phyloP scores from a whole-genome alignment of 2,113 vertebrate genomes.

The Podarcis raffonei region DNA sequence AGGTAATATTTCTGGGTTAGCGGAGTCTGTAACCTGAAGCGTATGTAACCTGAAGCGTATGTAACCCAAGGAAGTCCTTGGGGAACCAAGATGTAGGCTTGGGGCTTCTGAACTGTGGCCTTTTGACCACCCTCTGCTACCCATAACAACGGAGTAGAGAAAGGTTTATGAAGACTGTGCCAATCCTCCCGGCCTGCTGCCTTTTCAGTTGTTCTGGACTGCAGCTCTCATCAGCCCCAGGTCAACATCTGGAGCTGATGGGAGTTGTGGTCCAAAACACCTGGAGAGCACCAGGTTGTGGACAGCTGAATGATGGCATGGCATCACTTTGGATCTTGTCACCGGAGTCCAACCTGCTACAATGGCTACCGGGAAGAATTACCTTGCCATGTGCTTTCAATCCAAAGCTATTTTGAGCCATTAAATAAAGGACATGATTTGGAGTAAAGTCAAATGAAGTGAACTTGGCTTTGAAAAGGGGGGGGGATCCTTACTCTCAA shows the following conservation, averaged over 20 bases:
- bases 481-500: too few species aligned
- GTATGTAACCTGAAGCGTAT: too few species aligned
- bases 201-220: too few species aligned
- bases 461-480: neutral
- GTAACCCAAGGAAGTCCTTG: too few species aligned
- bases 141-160: conserved; percentile 7
- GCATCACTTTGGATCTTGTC: neutral
- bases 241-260: too few species aligned
- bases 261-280: too few species aligned
- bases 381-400: neutral
- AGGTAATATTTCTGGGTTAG: too few species aligned
- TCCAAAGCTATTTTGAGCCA: neutral
- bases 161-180: neutral
- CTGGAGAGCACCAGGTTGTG: too few species aligned
- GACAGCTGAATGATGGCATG: neutral
- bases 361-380: neutral
- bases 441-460: neutral
- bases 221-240: too few species aligned
- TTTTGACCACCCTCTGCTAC: neutral
- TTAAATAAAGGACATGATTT: neutral
- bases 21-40: too few species aligned
- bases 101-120: neutral
- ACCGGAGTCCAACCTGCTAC: neutral
- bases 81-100: neutral
- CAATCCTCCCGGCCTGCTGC: too few species aligned